Base-by-base conservation (phyloP, 2,113 vertebrate species). In the Patagioenas fasciata region DNA sequence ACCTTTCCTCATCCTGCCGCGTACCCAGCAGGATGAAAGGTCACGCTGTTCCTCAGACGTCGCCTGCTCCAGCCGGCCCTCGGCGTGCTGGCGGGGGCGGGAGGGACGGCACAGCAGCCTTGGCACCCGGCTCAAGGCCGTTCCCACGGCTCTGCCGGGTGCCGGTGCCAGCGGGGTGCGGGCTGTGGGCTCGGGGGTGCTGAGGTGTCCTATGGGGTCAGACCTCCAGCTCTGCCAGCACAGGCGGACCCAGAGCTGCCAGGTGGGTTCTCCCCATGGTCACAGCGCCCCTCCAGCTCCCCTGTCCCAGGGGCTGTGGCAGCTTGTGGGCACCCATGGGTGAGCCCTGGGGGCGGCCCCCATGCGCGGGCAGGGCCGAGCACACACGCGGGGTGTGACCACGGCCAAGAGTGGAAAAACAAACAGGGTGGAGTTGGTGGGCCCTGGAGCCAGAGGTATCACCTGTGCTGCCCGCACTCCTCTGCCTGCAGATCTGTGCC, bases 401-500 rank as follows among this genome's bases (percentile, higher is more conserved):
- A 51, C 48, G 47, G 31, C 61, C 61, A 64, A 62, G 79, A 89
- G 29, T 58, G 84, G 90, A 85, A 91, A 93, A 92, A 67, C 19
- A 96, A 93, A 88, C 7, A 80, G 66, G 66, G 79, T 85, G 94
- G 66, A 85, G 75, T 44, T 42, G 91, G 15, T 1, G 3, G 87
- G 34, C 16, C 28, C 48, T 2, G 11, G 17, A 34, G 47, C 58
- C 3, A 7, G 28, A 1, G 10, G n/a, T 50, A 51, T 64, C 2
- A 5, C 36, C 36, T 1, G 0, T 0, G 1, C 44, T 92, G 18
- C 92, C 50, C 56, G 2, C 8, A 0, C 40, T 20, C 25, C 62
- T 94, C 64, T 94, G 71, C 85, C 77, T 40, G 1, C 98, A 99
- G 99, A 99, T 99, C 96, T 99, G 99, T 9, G 96, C 98, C 17